Evolutionary conservation across 2,113 vertebrate species (phyloP).

Genomic region (Ranitomeya imitator): DNA sequence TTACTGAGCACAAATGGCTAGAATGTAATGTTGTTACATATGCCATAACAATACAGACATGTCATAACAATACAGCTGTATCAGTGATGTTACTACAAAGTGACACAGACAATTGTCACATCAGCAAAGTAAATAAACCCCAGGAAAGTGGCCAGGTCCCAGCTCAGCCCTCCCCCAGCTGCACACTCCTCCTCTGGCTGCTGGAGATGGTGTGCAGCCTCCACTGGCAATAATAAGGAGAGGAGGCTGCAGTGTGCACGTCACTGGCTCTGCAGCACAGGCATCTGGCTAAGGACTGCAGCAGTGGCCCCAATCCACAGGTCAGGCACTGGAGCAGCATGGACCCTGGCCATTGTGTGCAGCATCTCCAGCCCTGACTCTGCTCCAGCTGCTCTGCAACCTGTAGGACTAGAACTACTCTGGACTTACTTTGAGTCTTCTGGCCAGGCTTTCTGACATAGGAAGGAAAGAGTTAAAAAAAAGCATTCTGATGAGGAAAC

Average conservation of each 20-base stretch:
- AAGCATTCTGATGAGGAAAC: background rate
- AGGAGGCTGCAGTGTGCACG: slow-evolving; percentile 32
- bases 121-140: background rate
- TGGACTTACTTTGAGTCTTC: background rate
- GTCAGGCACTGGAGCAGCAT: background rate
- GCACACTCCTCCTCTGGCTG: slow-evolving; percentile 37
- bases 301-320: background rate
- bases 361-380: background rate
- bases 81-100: background rate
- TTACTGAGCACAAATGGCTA: background rate
- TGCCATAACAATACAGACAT: background rate
- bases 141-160: slow-evolving; percentile 7
- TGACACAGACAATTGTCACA: slow-evolving; percentile 1
- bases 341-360: background rate
- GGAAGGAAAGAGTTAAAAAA: background rate
- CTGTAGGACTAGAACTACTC: slow-evolving; percentile 16
- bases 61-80: background rate
- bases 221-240: slow-evolving; percentile 14
- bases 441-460: background rate
- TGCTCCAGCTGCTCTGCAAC: background rate
- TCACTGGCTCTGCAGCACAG: slow-evolving; percentile 24
- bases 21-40: background rate
- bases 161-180: slow-evolving; percentile 15
- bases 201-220: slow-evolving; percentile 16
- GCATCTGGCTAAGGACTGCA: slow-evolving; percentile 3